These are phyloP conservation scores for Galbula dea DNA, from an alignment of 2,113 vertebrate species.

Conservation along the genomic window DNA sequence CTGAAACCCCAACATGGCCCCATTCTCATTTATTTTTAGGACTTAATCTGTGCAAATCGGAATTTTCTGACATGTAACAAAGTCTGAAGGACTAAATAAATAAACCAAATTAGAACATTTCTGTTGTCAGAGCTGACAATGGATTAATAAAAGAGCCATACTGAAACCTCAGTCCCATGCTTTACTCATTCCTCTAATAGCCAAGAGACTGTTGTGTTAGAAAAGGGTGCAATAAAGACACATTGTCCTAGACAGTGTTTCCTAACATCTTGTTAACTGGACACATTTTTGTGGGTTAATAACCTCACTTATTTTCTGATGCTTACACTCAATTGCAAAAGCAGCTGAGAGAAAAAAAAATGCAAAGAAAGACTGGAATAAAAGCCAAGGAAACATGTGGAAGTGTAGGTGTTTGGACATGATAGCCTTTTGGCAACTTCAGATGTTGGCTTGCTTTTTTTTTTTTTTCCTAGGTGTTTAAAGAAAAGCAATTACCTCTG, in stretches of 20 bases:
- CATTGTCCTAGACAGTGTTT: neutral
- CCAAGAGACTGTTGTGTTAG: neutral
- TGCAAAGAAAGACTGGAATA: neutral
- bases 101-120: neutral
- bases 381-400: conserved; percentile 29
- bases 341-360: neutral
- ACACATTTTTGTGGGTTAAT: conserved; percentile 63
- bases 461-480: conserved; percentile 61
- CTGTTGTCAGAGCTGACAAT: neutral
- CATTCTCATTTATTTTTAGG: neutral
- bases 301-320: conserved; percentile 20
- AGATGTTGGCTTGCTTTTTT: neutral
- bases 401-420: conserved; percentile 61
- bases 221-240: conserved; percentile 24
- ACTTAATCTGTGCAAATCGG: neutral
- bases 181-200: conserved; percentile 22
- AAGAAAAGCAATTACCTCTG: conserved; percentile 74
- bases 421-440: conserved; percentile 63
- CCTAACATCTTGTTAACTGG: conserved; percentile 43
- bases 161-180: neutral
- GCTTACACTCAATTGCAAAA: conserved; percentile 41
- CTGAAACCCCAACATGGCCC: neutral
- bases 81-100: neutral
- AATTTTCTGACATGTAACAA: neutral
- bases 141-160: neutral